phyloP scores from a whole-genome alignment of 2,888 invertebrate genomes.

The Merodon equestris region DNA sequence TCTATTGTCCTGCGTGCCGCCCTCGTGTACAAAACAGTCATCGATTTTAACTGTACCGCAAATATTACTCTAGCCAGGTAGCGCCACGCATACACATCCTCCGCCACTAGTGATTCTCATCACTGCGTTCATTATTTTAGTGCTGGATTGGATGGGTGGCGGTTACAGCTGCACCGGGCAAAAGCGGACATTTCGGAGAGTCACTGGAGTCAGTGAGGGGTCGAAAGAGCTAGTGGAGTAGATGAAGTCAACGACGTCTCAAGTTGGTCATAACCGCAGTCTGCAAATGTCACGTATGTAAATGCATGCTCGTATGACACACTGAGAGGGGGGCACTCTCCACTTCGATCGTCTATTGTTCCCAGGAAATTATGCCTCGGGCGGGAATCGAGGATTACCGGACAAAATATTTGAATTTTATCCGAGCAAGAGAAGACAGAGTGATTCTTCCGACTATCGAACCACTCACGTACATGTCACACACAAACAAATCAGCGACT shows the following conservation, averaged over 20 bases:
- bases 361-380: constrained; percentile 29
- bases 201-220: background rate
- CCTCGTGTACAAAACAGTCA: constrained; percentile 8
- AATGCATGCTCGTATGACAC: constrained; percentile 40
- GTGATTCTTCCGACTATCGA: constrained; percentile 39
- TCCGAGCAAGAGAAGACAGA: constrained; percentile 22
- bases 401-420: constrained; percentile 42
- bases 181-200: background rate
- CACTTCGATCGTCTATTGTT: constrained; percentile 30
- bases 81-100: constrained; percentile 12
- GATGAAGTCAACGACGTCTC: constrained; percentile 31
- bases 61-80: no score
- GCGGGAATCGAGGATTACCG: constrained; percentile 10
- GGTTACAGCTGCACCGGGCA: no score
- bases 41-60: constrained; percentile 27
- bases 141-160: constrained; percentile 23
- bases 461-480: constrained; percentile 15
- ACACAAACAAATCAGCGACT: constrained; percentile 20
- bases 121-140: constrained; percentile 46
- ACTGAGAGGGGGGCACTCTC: constrained; percentile 9
- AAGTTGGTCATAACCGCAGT: constrained; percentile 59
- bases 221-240: background rate
- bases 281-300: constrained; percentile 50
- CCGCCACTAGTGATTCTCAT: constrained; percentile 30
- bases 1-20: constrained; percentile 13